Conservation (phyloP, 35 echinoderm and acorn worm genomes). For the Lytechinus pictus region DNA sequence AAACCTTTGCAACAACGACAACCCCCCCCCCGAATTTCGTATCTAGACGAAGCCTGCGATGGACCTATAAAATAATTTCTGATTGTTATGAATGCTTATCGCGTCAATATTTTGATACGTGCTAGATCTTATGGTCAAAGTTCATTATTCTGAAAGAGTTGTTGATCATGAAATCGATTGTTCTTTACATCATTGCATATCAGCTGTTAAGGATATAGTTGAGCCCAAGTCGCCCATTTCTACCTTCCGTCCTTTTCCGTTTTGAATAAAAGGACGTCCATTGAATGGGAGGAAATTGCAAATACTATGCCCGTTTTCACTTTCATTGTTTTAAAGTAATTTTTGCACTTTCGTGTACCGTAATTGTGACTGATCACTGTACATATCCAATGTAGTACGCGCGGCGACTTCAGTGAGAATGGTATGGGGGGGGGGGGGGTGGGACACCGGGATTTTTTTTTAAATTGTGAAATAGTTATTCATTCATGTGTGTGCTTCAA, state of each 20-base stretch:
- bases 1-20: too few species aligned
- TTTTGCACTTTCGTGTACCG: background rate
- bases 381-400: background rate
- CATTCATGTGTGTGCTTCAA: background rate
- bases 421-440: too few species aligned
- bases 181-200: background rate
- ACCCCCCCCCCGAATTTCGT: too few species aligned
- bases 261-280: background rate
- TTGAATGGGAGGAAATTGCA: slow-evolving; percentile 3
- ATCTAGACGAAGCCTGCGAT: too few species aligned
- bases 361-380: background rate
- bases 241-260: background rate
- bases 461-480: background rate
- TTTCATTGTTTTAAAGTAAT: background rate
- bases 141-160: background rate
- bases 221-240: background rate
- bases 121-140: background rate
- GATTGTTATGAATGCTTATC: too few species aligned
- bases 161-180: background rate
- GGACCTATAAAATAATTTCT: too few species aligned
- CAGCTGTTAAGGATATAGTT: background rate
- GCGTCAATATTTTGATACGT: too few species aligned
- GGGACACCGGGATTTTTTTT: background rate
- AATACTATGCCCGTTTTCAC: background rate
- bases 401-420: background rate